Base-by-base conservation (phyloP, 2,888 invertebrate species). In the Idaea straminata region DNA sequence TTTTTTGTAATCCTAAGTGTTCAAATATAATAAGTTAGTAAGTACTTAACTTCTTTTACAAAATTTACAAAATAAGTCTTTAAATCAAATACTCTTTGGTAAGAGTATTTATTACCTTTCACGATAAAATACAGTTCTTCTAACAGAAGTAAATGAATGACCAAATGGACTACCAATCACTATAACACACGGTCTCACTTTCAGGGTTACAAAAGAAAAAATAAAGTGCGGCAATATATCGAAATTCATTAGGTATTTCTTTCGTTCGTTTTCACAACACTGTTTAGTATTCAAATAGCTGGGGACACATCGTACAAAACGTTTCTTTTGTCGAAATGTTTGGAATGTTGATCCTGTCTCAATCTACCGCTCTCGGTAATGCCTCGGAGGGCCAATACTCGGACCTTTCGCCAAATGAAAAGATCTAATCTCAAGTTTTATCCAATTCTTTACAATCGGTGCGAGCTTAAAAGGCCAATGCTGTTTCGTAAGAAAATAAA, bases 351-450 rank as follows among this genome's bases (percentile, higher is more conserved):
- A 83, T 83, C 80, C 71, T 70, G 79, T 70, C 77, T 84, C 83
- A 81, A 83, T 84, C 77, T 77, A 64, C 75, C 69, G 71, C 82
- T 83, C 77, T 77, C 75, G 66, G 74, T 74, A 85, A 80, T 73
- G 80, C 80, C 84, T 81, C 83, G 47, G 64, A 77, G 85, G 85
- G 78, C 80, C 84, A 81, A 85, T 86, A 83, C 75, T 87, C 80
- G 85, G 83, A 84, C 85, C 84, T 83, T 85, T 84, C 78, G 71
- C 80, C 79, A 84, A 86, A 87, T 86, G 84, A 85, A 84, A 84
- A 87, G 87, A 87, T 87, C 83, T 84, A 83, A 87, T 87, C 87
- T 86, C 66, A 77, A 79, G 76, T 83, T 84, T 84, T 82, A 83
- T 83, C 78, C 83, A 72, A 84, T 83, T 83, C 83, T 83, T 83